Evolutionary conservation across 2,797 vertebrate genomes (phyloP), one percentile per base, ranked within the genome.

Genomic region (Rhinella marina): DNA sequence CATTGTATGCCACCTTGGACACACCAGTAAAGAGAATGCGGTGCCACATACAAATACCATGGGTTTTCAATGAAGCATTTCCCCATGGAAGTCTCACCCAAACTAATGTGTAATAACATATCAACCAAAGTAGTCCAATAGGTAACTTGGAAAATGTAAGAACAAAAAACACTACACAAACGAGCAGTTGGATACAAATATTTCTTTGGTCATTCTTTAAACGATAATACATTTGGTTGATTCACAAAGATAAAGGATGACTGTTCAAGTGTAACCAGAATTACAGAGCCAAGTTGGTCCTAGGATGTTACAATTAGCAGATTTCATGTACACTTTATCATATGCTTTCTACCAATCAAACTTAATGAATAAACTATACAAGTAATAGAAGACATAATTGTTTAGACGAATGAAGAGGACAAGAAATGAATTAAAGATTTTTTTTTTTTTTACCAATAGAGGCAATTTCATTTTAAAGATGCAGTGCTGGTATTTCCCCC

Each of bases 151-250:
- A 29, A 29, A 68, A 16, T 16, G 62, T 64, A 68, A 68, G 23
- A 83, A 83, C 52, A 56, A 21, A 61, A 75, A 87, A 83, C 50
- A 68, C 66, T 70, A 8, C 50, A 66, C 72, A 84, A 52, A 84
- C 52, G 41, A 29, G n/a, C 1, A n/a, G 80, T 81, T 48, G 76
- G 82, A 88, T 88, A 80, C 82, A 88, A 80, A 84, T 75, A 84
- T 84, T 68, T 89, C 88, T 89, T 89, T 89, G 88, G 88, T 88
- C 82, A 72, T 72, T 82, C 70, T 82, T 77, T 82, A 82, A 54
- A 86, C 86, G 57, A 32, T 64, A 14, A 70, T 68, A 88, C 70
- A 86, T 88, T 88, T 86, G 68, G 84, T 88, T 57, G 78, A 82
- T 54, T 88, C 41, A 85, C 77, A 88, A 75, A 81, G 41, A 81